Evolutionary conservation across 2,888 invertebrate genomes (phyloP), one percentile per base, ranked within the genome.

Genomic region (Priapulus caudatus): DNA sequence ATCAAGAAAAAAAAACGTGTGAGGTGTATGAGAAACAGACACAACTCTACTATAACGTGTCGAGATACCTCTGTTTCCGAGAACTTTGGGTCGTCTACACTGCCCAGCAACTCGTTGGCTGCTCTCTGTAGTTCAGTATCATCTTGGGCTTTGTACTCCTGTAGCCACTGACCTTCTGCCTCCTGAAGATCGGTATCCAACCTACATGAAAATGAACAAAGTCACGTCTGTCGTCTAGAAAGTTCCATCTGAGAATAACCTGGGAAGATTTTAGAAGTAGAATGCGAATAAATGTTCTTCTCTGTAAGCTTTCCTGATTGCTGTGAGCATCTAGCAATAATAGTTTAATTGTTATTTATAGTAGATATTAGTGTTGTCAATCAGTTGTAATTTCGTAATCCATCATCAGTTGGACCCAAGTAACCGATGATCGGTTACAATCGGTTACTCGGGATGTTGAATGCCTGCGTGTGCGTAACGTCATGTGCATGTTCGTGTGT

Each of bases 11-110:
- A n/a, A n/a, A n/a, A n/a, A n/a, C n/a, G n/a, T n/a, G n/a, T n/a
- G n/a, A n/a, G n/a, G n/a, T n/a, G n/a, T n/a, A n/a, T n/a, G n/a
- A n/a, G n/a, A n/a, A n/a, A n/a, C n/a, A n/a, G n/a, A n/a, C n/a
- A n/a, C n/a, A n/a, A n/a, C n/a, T n/a, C n/a, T n/a, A n/a, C n/a
- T n/a, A n/a, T n/a, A n/a, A n/a, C n/a, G n/a, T n/a, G n/a, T n/a
- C n/a, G n/a, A 15, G 52, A 58, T 67, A 79, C 79, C 74, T 79
- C 77, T 51, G 83, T 84, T 66, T 83, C 82, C 20, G 80, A 81
- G 62, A 82, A 76, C 65, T 82, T 81, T 57, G 81, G 78, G 71
- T 84, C 81, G 62, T 77, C 74, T 2, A 72, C 67, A 43, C 63
- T 61, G 23, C 63, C 67, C 2, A 70, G 57, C 16, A 72, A 55